Base-by-base conservation (phyloP, 2,797 vertebrate species). In the Lacerta bilineata region DNA sequence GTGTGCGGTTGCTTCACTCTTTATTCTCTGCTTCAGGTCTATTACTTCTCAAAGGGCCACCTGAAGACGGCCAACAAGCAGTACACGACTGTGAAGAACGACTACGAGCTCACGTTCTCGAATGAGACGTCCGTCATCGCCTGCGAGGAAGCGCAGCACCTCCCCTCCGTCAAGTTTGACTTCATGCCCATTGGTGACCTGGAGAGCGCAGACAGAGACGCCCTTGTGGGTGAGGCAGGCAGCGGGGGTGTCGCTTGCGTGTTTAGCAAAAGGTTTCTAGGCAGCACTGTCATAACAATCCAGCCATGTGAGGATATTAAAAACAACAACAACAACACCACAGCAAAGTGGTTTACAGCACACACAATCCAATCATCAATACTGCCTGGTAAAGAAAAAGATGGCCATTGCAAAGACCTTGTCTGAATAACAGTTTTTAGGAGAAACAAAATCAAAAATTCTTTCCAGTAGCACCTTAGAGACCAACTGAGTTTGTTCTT, bases 51-150 rank as follows among this genome's bases (percentile, higher is more conserved):
- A 85, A 99, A 98, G 96, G 98, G 98, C 87, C 96, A 96, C 90
- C 94, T 99, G 96, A 99, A 99, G 97, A 98, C 98, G 1, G 99
- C 99, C 95, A 99, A 99, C 97, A 99, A 99, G 97, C 98, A 99
- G 93, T 99, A 98, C 96, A 97, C 98, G 1, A 93, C 97, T 84
- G 95, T 98, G 94, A 98, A 97, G 95, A 98, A 98, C 39, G 97
- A 98, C 95, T 98, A 98, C 20, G 97, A 98, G 94, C 97, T 98
- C 95, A 98, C 98, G 0, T 98, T 99, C 95, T 98, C 98, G 96
- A 99, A 97, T 15, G 99, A 99, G 83, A 98, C 99, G 59, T 96
- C 95, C 8, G 95, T 99, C 93, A 95, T 98, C 90, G 99, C 98
- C 88, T 99, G 99, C 78, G 99, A 99, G 10, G 98, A 99, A 94